Evolutionary conservation across 2,113 vertebrate genomes (phyloP).

Genomic region (Passer domesticus): DNA sequence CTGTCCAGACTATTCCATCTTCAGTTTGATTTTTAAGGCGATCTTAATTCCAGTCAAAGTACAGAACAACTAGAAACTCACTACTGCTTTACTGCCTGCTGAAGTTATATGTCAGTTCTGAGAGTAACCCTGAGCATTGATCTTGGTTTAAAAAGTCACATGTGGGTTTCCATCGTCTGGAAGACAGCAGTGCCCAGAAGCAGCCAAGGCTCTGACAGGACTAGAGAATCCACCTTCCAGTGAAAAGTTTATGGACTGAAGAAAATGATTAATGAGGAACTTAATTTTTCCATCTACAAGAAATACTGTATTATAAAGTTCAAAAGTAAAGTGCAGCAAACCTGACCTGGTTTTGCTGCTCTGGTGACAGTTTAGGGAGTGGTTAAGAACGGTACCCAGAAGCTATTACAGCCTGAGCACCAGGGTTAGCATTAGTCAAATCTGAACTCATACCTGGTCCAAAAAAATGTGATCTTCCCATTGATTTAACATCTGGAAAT

Average conservation of each 20-base stretch:
- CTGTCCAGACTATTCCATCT: neutral
- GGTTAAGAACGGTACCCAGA: neutral
- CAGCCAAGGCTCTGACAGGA: neutral
- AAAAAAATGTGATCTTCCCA: neutral
- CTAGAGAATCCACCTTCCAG: neutral
- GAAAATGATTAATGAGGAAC: neutral
- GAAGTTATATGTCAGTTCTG: neutral
- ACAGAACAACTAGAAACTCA: neutral
- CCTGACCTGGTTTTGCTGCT: neutral
- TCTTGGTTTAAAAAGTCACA: neutral
- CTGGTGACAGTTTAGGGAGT: neutral
- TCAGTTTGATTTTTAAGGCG: neutral
- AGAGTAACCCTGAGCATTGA: neutral
- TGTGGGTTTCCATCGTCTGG: neutral
- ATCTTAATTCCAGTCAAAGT: neutral
- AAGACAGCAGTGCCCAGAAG: neutral
- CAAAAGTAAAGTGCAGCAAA: neutral
- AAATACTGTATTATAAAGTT: neutral
- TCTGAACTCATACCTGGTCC: neutral
- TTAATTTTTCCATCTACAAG: neutral
- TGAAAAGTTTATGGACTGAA: neutral
- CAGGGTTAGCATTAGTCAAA: neutral
- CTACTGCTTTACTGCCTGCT: neutral
- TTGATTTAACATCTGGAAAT: neutral
- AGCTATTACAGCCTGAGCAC: neutral